Conservation (phyloP, 2,113 vertebrate genomes). For the Conger conger region DNA sequence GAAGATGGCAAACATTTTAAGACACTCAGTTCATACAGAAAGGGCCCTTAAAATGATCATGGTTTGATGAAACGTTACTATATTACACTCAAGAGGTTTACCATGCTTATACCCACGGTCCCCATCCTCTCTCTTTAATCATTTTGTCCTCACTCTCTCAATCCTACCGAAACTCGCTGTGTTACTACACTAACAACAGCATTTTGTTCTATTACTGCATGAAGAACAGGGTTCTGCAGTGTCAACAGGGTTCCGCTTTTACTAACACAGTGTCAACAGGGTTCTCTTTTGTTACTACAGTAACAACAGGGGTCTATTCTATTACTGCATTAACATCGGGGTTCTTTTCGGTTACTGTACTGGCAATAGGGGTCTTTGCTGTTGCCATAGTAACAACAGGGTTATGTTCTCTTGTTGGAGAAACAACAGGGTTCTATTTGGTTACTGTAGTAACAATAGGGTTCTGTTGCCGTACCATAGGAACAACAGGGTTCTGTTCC, state of each 20-base stretch:
- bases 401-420: background rate
- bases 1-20: background rate
- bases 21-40: background rate
- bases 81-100: conserved; percentile 14
- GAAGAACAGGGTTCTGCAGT: background rate
- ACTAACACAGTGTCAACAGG: no score
- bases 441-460: background rate
- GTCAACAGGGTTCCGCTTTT: background rate
- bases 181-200: background rate
- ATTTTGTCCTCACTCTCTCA: background rate
- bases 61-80: conserved; percentile 3
- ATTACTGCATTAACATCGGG: background rate
- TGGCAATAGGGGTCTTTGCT: background rate
- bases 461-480: background rate
- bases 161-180: background rate
- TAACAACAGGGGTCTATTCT: background rate
- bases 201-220: conserved; percentile 1
- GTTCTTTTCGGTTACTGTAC: background rate
- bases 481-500: background rate
- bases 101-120: background rate
- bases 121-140: background rate
- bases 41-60: background rate
- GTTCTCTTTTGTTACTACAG: background rate
- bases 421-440: background rate
- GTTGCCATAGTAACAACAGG: background rate